Evolutionary conservation across 2,888 invertebrate genomes (phyloP).

Genomic region (Nipponacmea schrenckii): DNA sequence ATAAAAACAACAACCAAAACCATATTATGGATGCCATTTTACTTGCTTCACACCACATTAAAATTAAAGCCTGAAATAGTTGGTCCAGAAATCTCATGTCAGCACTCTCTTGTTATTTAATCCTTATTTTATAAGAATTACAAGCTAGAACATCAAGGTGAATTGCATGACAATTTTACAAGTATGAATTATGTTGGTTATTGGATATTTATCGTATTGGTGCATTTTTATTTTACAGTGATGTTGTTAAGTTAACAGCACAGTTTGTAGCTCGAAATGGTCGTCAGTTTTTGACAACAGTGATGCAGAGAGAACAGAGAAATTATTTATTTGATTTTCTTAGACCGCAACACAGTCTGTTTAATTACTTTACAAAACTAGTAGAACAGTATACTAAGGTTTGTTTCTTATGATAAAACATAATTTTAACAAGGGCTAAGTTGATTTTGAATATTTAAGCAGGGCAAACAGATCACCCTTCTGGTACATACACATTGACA

Average conservation of each 20-base stretch:
- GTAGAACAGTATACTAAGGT: conserved; percentile 98
- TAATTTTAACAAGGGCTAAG: background rate
- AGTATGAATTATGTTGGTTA: too few species aligned
- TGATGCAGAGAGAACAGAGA: conserved; percentile 97
- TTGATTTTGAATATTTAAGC: too few species aligned
- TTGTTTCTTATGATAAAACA: conserved; percentile 1
- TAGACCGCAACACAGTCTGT: conserved; percentile 96
- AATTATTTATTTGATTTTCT: conserved; percentile 99
- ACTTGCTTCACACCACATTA: background rate
- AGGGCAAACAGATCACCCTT: too few species aligned
- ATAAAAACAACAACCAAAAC: background rate
- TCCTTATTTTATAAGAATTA: too few species aligned
- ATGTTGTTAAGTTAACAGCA: conserved; percentile 96
- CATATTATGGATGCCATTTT: background rate
- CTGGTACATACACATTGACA: too few species aligned
- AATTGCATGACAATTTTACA: too few species aligned
- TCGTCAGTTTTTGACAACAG: conserved; percentile 93
- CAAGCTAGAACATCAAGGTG: too few species aligned
- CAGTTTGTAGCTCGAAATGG: conserved; percentile 99
- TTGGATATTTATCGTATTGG: too few species aligned
- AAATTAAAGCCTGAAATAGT: too few species aligned
- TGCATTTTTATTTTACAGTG: conserved; percentile 71
- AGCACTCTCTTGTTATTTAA: too few species aligned
- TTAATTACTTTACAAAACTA: conserved; percentile 97
- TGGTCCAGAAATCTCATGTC: too few species aligned